Evolutionary conservation across 2,888 invertebrate species (phyloP).

Genomic region (Napeogenes inachia): DNA sequence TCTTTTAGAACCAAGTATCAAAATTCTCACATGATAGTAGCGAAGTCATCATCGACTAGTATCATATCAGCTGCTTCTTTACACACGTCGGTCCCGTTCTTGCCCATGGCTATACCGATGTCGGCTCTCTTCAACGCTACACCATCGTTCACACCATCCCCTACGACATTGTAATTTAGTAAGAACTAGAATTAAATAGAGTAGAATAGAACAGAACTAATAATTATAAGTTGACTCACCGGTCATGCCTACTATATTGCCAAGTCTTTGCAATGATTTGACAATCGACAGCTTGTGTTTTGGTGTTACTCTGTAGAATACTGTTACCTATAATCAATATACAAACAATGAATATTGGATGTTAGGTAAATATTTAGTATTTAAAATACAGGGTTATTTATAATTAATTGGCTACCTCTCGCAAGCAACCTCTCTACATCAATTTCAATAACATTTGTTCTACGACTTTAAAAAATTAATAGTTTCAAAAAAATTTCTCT

Average conservation of each 20-base stretch:
- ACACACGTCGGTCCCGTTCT: slow-evolving; percentile 97
- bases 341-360: slow-evolving; percentile 1
- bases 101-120: slow-evolving; percentile 98
- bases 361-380: too few relatives aligned
- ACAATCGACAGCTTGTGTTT: slow-evolving; percentile 97
- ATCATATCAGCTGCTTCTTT: slow-evolving; percentile 99
- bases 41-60: slow-evolving; percentile 97
- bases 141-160: slow-evolving; percentile 99
- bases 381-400: too few relatives aligned
- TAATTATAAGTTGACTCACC: slow-evolving; percentile 38
- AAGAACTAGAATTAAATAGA: too few relatives aligned
- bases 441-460: too few relatives aligned
- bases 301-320: slow-evolving; percentile 98
- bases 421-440: too few relatives aligned
- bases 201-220: neutral
- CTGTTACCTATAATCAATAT: slow-evolving; percentile 79
- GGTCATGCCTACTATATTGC: slow-evolving; percentile 98
- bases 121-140: slow-evolving; percentile 98
- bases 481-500: too few relatives aligned
- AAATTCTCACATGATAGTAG: slow-evolving; percentile 92
- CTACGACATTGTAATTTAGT: slow-evolving; percentile 51
- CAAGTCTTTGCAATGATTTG: slow-evolving; percentile 94
- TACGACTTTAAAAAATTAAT: too few relatives aligned
- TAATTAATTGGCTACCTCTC: too few relatives aligned
- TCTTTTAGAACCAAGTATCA: too few relatives aligned